Base-by-base conservation (phyloP, 2,113 vertebrate genomes). In the Otis tarda region DNA sequence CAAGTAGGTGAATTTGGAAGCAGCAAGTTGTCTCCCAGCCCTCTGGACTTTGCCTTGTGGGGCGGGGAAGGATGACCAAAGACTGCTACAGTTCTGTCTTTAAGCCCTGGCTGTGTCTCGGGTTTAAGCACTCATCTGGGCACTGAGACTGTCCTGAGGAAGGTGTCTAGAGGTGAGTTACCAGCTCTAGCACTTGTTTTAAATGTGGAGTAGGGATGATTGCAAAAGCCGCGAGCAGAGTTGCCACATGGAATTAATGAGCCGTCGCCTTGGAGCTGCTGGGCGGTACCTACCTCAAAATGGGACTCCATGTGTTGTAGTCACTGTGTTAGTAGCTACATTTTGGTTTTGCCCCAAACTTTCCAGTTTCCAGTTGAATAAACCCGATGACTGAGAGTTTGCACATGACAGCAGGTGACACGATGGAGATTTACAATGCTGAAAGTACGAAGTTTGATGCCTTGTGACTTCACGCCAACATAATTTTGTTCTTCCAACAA, bases 31-130 rank as follows among this genome's bases (percentile, higher is more conserved):
- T 41, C 55, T 83, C 37, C 53, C 33, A 57, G 31, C 14, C 31
- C 37, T 83, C 50, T 39, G 12, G 63, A 55, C 47, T 70, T 91
- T 30, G 37, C 8, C 19, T 81, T 92, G 49, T 14, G 8, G 8
- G 3, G 17, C 4, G 3, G 4, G 0, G 8, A 15, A 35, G 28
- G 35, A 5, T 41, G 19, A 8, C 23, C 6, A 2, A 56, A 70
- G 49, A 2, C 21, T 47, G 31, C 18, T 14, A 4, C 43, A 53
- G 24, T 55, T 81, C 41, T 70, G 27, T 5, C 31, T 84, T 30
- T 5, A 49, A 81, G 41, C 17, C 45, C 41, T 45, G 22, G 13
- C 45, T 53, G 10, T 35, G 39, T 20, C 55, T 55, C 41, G 30
- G 56, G 37, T 47, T 67, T 14, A 14, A 89, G 10, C 10, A 11